Evolutionary conservation across 1,140 invertebrate species (phyloP).

Genomic region (Zophobas morio): DNA sequence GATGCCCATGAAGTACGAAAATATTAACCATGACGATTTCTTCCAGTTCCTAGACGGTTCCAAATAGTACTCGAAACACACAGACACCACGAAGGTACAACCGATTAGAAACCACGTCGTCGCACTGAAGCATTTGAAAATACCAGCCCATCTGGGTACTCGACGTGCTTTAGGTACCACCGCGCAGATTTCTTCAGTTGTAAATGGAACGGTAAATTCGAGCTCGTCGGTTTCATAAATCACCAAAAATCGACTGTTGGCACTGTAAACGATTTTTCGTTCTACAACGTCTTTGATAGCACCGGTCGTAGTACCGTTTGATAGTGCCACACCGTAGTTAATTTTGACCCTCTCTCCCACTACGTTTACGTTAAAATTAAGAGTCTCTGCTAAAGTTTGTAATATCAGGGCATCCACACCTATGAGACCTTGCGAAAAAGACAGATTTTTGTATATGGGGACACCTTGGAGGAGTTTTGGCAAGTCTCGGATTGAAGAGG

Average conservation of each 20-base stretch:
- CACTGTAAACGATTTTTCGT: neutral
- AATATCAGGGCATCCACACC: constrained; percentile 64
- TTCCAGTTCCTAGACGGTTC: neutral
- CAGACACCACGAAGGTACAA: neutral
- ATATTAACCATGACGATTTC: neutral
- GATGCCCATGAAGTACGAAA: neutral
- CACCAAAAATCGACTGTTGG: neutral
- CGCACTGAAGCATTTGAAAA: neutral
- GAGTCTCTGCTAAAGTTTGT: constrained; percentile 56
- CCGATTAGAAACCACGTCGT: neutral
- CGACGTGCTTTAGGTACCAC: neutral
- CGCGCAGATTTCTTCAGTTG: neutral
- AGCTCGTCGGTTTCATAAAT: neutral
- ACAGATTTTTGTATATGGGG: constrained; percentile 35
- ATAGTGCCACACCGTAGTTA: constrained; percentile 60
- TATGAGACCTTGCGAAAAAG: neutral
- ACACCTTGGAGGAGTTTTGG: neutral
- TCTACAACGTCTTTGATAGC: neutral
- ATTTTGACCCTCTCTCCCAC: constrained; percentile 54
- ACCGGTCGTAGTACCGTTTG: constrained; percentile 53
- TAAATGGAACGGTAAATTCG: neutral
- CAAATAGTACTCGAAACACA: neutral
- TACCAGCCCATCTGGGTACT: neutral
- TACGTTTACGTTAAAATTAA: constrained; percentile 64
- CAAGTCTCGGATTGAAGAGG: neutral